These are phyloP conservation scores for Ceuthmochares aereus DNA, from an alignment of 2,113 vertebrate species.

Conservation along the genomic window DNA sequence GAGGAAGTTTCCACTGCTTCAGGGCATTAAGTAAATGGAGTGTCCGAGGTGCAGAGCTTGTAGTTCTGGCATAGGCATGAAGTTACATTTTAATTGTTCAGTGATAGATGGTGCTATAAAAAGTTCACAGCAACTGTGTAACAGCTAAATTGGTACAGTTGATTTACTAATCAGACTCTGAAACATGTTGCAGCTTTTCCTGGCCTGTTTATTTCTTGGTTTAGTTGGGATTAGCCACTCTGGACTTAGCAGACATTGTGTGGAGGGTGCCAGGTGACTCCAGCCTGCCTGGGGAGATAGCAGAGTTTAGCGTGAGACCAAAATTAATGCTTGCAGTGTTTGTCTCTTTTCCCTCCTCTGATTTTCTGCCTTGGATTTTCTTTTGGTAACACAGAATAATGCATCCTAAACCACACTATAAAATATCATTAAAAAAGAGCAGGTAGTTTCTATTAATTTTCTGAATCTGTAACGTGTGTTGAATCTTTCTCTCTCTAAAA, in stretches of 20 bases:
- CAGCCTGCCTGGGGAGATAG: background rate
- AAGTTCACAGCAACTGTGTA: background rate
- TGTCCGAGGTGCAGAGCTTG: background rate
- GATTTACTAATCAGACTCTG: background rate
- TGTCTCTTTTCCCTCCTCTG: background rate
- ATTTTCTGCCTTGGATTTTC: background rate
- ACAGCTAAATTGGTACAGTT: background rate
- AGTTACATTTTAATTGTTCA: background rate
- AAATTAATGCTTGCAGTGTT: background rate
- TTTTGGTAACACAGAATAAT: background rate
- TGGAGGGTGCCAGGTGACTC: rapidly evolving
- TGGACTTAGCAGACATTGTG: rapidly evolving
- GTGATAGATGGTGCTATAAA: background rate
- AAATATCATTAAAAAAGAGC: background rate
- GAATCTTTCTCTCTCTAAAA: background rate
- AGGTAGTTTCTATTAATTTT: background rate
- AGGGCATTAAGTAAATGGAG: background rate
- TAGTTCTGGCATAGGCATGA: background rate
- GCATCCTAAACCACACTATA: background rate
- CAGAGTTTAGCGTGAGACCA: background rate
- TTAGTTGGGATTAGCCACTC: background rate
- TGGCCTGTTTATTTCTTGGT: background rate
- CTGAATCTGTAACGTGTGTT: background rate
- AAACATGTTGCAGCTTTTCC: background rate
- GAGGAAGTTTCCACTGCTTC: background rate